phyloP scores from a whole-genome alignment of 2,113 vertebrate genomes.

The Hyperoodon ampullatus region DNA sequence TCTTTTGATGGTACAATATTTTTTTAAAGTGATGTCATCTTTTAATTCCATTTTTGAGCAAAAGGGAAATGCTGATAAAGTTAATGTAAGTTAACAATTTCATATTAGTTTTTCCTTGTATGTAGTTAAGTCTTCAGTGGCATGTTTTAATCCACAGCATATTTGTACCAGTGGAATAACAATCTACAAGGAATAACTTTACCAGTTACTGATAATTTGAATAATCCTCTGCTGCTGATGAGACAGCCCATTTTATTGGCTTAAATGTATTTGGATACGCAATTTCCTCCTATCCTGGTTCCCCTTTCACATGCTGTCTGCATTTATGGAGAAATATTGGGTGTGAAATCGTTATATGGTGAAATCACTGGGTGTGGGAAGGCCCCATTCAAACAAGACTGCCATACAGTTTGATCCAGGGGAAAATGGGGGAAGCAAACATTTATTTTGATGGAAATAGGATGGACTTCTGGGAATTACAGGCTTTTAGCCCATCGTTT shows the following conservation, averaged over 20 bases:
- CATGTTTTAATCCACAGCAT: neutral
- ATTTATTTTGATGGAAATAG: neutral
- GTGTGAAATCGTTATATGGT: neutral
- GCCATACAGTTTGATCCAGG: neutral
- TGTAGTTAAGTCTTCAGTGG: neutral
- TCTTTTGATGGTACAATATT: neutral
- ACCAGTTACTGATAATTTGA: neutral
- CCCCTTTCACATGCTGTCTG: neutral
- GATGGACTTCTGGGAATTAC: neutral
- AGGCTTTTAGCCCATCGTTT: neutral
- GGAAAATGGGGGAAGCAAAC: neutral
- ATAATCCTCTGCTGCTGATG: neutral
- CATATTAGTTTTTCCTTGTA: neutral
- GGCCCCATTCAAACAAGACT: neutral
- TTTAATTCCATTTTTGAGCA: neutral
- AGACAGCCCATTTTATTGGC: neutral
- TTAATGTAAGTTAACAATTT: neutral
- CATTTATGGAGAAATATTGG: neutral
- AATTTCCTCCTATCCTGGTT: fast-evolving
- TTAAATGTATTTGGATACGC: neutral
- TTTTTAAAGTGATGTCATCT: neutral
- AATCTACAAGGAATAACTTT: neutral
- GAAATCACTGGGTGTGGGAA: neutral
- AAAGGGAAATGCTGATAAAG: neutral
- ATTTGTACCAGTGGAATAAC: neutral